These are phyloP conservation scores for Lasioglossum albipes DNA, from an alignment of 1,140 invertebrate genomes.

Conservation along the genomic window DNA sequence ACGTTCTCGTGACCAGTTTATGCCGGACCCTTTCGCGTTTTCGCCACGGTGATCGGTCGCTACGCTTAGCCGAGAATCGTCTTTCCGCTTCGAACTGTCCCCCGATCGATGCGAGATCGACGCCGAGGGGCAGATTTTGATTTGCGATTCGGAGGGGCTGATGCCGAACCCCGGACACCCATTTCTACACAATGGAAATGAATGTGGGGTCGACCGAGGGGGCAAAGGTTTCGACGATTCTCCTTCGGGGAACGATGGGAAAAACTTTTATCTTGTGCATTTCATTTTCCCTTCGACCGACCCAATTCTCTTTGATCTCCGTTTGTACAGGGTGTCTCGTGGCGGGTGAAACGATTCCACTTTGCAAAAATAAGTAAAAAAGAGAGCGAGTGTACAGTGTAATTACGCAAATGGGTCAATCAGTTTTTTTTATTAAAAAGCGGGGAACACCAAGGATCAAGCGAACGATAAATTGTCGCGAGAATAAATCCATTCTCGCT, in stretches of 20 bases:
- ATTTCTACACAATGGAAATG: no score
- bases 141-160: neutral
- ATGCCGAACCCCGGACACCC: neutral
- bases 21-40: slow-evolving; percentile 10
- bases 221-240: no score
- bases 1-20: slow-evolving; percentile 52
- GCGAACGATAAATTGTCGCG: neutral
- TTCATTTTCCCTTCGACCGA: no score
- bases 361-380: no score
- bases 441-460: neutral
- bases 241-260: no score
- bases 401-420: no score
- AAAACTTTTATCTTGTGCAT: no score
- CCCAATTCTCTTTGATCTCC: no score
- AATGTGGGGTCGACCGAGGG: neutral
- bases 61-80: neutral
- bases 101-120: neutral
- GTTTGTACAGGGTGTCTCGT: no score
- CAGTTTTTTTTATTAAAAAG: no score
- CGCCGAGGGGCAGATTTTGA: slow-evolving; percentile 9
- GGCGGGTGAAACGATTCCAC: no score
- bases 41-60: neutral
- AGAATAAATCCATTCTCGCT: neutral
- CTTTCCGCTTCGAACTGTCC: neutral
- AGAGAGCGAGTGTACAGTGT: no score